Base-by-base conservation (phyloP, 2,888 invertebrate genomes). In the Zhuqinia jingwanae region DNA sequence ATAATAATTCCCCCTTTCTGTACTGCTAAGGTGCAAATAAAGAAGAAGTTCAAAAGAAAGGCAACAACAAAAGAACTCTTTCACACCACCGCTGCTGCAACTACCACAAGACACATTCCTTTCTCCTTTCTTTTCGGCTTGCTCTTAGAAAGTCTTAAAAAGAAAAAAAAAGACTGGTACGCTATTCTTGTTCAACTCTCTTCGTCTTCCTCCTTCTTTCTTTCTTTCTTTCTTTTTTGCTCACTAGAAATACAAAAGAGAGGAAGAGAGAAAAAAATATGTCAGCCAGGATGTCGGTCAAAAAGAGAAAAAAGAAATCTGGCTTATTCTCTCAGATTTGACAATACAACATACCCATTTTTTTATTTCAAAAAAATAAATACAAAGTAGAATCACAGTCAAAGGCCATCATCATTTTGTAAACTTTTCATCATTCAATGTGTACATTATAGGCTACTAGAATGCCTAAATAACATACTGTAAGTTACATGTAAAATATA, bases 1-100 rank as follows among this genome's bases (percentile, higher is more conserved):
- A n/a, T n/a, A n/a, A n/a, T n/a, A n/a, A n/a, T n/a, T n/a, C n/a
- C n/a, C n/a, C n/a, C n/a, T n/a, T n/a, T n/a, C n/a, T n/a, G 36
- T 68, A 68, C 45, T 68, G 68, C 68, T 42, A 45, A 20, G 45
- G 68, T 45, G 2, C 42, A n/a, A 30, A 45, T 13, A 47, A 70
- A 20, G 8, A 53, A 73, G 53, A 50, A 42, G 36, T 36, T 68
- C 42, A 68, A 68, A 45, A 68, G 68, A 68, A 68, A 42, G 42
- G 45, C 68, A 25, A 30, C 56, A 68, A 80, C 68, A 80, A 80
- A 80, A 80, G 80, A 22, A 68, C 80, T 27, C 70, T 80, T 80
- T 70, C 80, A 80, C 80, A 65, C 77, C n/a, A 53, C 47, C 25
- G 27, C 53, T 22, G 10, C 36, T 20, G 30, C 63, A 15, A 63